Conservation (phyloP, 2,113 vertebrate genomes). For the Antennarius striatus region DNA sequence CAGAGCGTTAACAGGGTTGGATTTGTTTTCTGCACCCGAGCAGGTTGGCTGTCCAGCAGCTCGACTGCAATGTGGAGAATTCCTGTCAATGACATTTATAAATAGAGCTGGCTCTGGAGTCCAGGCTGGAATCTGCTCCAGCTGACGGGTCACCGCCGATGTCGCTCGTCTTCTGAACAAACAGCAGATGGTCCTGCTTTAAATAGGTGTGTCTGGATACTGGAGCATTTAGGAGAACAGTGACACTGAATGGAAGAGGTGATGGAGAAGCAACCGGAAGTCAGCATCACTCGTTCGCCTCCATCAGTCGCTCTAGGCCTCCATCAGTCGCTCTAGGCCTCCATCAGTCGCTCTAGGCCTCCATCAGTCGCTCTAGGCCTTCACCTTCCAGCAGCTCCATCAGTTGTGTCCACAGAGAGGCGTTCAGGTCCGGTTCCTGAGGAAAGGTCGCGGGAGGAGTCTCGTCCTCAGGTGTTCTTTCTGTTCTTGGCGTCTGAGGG, state of each 20-base stretch:
- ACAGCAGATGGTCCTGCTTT: not conserved
- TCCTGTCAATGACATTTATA: constrained; percentile 70
- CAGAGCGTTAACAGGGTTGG: constrained; percentile 47
- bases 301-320: too few species aligned
- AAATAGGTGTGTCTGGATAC: not conserved
- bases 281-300: too few species aligned
- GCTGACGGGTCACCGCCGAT: constrained; percentile 21
- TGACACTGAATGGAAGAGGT: not conserved
- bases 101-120: constrained; percentile 60
- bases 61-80: constrained; percentile 48
- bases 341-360: constrained; percentile 40
- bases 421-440: constrained; percentile 59
- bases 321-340: not conserved
- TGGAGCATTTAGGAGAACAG: not conserved
- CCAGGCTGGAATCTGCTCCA: constrained; percentile 40
- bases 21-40: constrained; percentile 55
- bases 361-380: constrained; percentile 19
- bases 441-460: constrained; percentile 72
- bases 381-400: constrained; percentile 51
- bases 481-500: constrained; percentile 53
- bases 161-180: constrained; percentile 2
- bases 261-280: too few species aligned
- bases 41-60: constrained; percentile 56
- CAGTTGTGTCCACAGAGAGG: constrained; percentile 41
- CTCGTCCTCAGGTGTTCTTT: constrained; percentile 62